Evolutionary conservation across 1,140 invertebrate species (phyloP).

Genomic region (Samia ricini): DNA sequence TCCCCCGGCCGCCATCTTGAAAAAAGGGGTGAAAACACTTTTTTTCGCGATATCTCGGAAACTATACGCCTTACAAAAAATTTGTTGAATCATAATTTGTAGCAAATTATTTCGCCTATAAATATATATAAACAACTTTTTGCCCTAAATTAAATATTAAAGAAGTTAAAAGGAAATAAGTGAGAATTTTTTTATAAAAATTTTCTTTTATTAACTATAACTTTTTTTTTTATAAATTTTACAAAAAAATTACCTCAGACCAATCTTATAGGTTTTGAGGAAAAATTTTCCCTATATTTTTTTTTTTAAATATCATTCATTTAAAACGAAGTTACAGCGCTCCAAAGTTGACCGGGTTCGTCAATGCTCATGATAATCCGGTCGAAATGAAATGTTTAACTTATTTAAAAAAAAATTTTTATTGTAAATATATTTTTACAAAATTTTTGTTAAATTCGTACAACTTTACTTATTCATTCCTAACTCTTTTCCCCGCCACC

Average conservation of each 20-base stretch:
- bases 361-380: slow-evolving; percentile 22
- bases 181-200: not conserved
- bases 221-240: not conserved
- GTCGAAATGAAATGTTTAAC: slow-evolving; percentile 19
- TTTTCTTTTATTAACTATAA: not conserved
- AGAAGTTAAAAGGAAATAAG: not conserved
- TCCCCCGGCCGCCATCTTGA: no score
- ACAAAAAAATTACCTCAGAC: not conserved
- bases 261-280: not conserved
- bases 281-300: not conserved
- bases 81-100: no score
- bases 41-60: no score
- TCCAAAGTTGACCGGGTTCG: slow-evolving; percentile 8
- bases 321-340: slow-evolving; percentile 3
- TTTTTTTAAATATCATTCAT: slow-evolving; percentile 3
- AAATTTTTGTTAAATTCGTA: slow-evolving; percentile 3
- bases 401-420: no score
- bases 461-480: not conserved
- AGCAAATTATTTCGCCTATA: no score
- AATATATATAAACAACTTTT: no score
- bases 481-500: slow-evolving; percentile 4
- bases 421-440: slow-evolving; percentile 9
- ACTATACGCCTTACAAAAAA: no score
- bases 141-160: not conserved
- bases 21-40: no score